These are phyloP conservation scores for Phylloscopus collybita DNA, from an alignment of 2,797 vertebrate genomes.

Conservation along the genomic window DNA sequence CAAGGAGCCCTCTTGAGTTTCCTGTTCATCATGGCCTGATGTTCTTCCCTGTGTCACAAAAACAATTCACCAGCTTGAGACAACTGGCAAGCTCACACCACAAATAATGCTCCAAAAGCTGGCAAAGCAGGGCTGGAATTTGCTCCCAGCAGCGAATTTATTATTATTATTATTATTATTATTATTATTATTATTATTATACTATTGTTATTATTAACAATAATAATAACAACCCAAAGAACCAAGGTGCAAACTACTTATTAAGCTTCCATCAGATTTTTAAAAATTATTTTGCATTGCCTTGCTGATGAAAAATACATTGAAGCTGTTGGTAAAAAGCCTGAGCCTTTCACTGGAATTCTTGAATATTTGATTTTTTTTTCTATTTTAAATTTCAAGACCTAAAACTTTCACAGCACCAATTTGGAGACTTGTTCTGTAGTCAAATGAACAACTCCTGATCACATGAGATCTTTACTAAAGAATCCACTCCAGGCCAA, in stretches of 20 bases:
- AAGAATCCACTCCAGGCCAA: background rate
- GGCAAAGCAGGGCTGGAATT: background rate
- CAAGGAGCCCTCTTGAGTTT: constrained; percentile 22
- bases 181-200: background rate
- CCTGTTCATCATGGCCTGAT: background rate
- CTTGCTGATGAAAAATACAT: background rate
- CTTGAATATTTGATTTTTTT: background rate
- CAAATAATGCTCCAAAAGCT: background rate
- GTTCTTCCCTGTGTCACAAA: background rate
- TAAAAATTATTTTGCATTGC: background rate
- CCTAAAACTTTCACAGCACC: background rate
- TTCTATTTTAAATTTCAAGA: background rate
- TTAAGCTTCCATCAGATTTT: background rate
- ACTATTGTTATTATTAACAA: background rate
- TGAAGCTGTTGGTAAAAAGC: background rate
- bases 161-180: background rate
- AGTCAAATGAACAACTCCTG: background rate
- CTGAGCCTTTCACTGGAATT: background rate
- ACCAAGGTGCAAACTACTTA: background rate
- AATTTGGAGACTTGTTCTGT: background rate
- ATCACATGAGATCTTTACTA: background rate
- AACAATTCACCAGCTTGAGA: background rate
- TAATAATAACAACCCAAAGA: background rate
- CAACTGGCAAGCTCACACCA: background rate
- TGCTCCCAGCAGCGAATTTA: background rate